Percentiles rank a stretch among this genome's conserved stretches.
Evolutionary conservation across 2,113 vertebrate genomes (phyloP).

Genomic region (Capricornis sumatraensis): DNA sequence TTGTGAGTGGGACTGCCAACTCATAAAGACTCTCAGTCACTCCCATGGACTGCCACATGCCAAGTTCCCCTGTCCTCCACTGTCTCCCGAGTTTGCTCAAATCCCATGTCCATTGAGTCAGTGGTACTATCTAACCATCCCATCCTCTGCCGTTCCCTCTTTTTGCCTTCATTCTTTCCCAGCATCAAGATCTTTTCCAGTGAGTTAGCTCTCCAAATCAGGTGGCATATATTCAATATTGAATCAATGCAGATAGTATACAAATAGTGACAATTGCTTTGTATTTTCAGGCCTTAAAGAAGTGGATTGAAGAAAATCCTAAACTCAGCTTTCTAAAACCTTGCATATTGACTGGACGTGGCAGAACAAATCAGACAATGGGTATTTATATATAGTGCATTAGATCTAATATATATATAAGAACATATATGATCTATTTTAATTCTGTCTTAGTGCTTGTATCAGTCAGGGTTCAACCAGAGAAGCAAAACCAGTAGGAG

Average conservation of each 20-base stretch:
- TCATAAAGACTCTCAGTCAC: too few relatives aligned
- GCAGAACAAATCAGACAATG: conserved; percentile 71
- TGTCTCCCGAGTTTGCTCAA: background rate
- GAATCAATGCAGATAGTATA: background rate
- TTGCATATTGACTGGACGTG: conserved; percentile 79
- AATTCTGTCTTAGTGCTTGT: background rate
- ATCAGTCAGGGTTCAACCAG: background rate
- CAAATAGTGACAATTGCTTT: conserved; percentile 39
- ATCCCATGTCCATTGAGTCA: background rate
- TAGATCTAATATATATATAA: background rate
- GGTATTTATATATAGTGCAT: conserved; percentile 53
- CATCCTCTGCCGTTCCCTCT: background rate
- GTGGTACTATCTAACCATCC: background rate
- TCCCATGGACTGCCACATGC: background rate
- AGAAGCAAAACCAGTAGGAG: conserved; percentile 4
- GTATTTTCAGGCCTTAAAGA: conserved; percentile 84
- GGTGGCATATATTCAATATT: background rate
- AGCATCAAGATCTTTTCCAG: background rate
- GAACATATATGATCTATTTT: background rate
- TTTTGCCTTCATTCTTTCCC: background rate
- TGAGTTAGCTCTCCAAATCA: background rate
- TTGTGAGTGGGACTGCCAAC: background rate
- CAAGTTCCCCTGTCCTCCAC: background rate
- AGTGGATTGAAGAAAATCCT: conserved; percentile 83
- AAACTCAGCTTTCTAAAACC: conserved; percentile 79